Evolutionary conservation across 2,113 vertebrate genomes (phyloP).

Genomic region (Nicator chloris): DNA sequence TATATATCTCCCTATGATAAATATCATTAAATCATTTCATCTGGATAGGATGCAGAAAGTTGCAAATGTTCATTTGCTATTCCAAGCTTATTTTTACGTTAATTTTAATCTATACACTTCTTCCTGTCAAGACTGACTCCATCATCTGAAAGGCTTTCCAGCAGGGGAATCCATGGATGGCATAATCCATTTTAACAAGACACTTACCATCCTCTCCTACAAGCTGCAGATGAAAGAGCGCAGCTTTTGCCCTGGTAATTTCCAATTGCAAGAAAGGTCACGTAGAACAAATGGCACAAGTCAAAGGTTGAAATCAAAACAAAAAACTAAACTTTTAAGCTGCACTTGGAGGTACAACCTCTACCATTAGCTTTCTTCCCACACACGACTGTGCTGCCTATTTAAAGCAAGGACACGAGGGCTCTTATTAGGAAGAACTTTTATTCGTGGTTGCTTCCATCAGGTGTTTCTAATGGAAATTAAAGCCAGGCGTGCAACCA

Average conservation of each 20-base stretch:
- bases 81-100: neutral
- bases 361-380: neutral
- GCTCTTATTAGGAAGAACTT: neutral
- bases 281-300: neutral
- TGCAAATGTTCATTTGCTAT: neutral
- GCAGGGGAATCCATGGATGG: neutral
- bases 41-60: neutral
- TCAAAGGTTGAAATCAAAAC: constrained; percentile 41
- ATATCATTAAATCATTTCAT: neutral
- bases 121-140: neutral
- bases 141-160: neutral
- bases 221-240: neutral
- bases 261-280: constrained; percentile 6
- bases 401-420: neutral
- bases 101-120: neutral
- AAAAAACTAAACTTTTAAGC: constrained; percentile 25
- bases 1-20: neutral
- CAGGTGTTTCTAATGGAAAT: neutral
- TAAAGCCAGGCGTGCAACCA: neutral
- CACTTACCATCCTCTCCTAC: neutral
- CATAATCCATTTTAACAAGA: constrained; percentile 29
- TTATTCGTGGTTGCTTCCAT: neutral
- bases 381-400: neutral
- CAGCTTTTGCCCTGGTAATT: constrained; percentile 25
- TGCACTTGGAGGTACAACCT: neutral